phyloP scores from a whole-genome alignment of 2,888 invertebrate genomes.

The Nephrotoma guestfalica region DNA sequence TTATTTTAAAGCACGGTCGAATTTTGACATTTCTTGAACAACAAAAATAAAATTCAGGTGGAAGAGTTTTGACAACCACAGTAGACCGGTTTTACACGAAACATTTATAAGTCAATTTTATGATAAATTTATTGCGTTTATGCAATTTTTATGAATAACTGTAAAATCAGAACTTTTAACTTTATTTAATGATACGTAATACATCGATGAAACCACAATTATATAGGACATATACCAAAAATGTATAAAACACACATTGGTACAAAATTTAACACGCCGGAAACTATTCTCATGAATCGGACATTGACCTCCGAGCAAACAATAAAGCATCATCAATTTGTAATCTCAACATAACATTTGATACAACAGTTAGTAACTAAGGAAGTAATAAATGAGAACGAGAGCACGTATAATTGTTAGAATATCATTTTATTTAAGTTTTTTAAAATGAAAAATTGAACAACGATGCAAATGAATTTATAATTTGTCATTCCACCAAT shows the following conservation, averaged over 20 bases:
- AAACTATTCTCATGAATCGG: background rate
- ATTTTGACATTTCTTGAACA: background rate
- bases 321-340: background rate
- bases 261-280: background rate
- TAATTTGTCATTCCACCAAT: slow-evolving; percentile 32
- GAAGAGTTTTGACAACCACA: background rate
- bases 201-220: background rate
- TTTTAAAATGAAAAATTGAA: background rate
- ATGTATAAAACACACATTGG: background rate
- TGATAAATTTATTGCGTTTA: background rate
- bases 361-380: background rate
- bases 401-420: background rate
- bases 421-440: background rate
- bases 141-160: background rate
- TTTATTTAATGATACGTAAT: background rate
- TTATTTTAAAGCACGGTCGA: background rate
- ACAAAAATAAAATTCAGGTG: background rate
- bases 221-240: background rate
- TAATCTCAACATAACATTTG: background rate
- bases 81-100: background rate
- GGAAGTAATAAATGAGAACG: no score
- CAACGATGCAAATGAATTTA: background rate
- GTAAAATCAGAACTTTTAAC: background rate
- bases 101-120: background rate
- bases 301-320: background rate